phyloP scores from a whole-genome alignment of 2,888 invertebrate species.

The Chaitophorus viminalis region DNA sequence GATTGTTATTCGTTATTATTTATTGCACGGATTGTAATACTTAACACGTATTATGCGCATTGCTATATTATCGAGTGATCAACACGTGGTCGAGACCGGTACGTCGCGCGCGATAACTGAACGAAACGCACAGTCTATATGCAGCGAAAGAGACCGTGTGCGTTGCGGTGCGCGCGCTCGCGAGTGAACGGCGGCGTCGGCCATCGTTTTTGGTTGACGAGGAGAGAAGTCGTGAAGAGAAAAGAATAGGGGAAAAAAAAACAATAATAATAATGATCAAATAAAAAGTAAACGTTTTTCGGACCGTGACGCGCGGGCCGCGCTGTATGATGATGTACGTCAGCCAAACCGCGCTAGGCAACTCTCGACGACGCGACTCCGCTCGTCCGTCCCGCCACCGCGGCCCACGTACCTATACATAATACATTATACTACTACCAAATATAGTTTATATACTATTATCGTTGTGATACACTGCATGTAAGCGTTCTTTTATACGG shows the following conservation, averaged over 20 bases:
- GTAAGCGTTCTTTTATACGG: too few relatives aligned
- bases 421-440: too few relatives aligned
- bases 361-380: not conserved
- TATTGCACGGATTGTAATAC: too few relatives aligned
- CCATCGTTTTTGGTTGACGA: not conserved
- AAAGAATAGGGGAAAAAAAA: not conserved
- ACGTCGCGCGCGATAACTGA: not conserved
- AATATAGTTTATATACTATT: too few relatives aligned
- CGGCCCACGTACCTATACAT: not conserved
- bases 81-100: not conserved
- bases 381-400: not conserved
- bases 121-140: not conserved
- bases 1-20: not conserved
- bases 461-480: too few relatives aligned
- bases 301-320: slow-evolving; percentile 48
- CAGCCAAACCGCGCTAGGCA: not conserved
- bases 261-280: not conserved
- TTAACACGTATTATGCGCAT: too few relatives aligned
- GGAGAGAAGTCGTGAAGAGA: not conserved
- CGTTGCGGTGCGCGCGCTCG: not conserved
- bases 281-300: slow-evolving; percentile 33
- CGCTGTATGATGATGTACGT: too few relatives aligned
- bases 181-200: not conserved
- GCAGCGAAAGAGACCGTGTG: not conserved
- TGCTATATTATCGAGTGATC: too few relatives aligned